Conservation (phyloP, 92 coral and sea anemone species). For the Umimayanthus kanabou region DNA sequence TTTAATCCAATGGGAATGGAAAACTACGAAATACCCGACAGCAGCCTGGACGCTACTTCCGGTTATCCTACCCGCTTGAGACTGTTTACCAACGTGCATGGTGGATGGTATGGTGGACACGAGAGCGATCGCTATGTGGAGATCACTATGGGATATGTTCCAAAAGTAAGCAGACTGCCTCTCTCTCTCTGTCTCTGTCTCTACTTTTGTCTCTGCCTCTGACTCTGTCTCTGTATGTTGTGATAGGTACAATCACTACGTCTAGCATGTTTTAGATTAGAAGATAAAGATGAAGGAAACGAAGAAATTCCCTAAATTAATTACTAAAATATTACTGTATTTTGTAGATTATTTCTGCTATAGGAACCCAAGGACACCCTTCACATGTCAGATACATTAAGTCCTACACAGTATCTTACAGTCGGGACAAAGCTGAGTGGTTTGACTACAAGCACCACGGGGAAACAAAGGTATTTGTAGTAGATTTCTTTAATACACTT, state of each 20-base stretch:
- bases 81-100: neutral
- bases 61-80: neutral
- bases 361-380: neutral
- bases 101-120: neutral
- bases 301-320: no score
- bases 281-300: no score
- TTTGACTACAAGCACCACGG: neutral
- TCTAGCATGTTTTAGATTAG: no score
- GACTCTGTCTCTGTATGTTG: no score
- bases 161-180: neutral
- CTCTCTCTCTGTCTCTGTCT: neutral
- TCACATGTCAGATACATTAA: neutral
- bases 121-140: neutral
- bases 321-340: no score
- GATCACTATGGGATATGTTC: constrained; percentile 21
- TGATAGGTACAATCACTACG: no score
- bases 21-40: constrained; percentile 27
- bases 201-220: neutral
- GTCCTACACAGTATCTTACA: neutral
- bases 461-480: neutral
- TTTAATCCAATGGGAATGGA: constrained; percentile 39
- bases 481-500: no score
- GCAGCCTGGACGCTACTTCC: neutral
- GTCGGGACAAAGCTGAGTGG: neutral
- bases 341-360: neutral